Evolutionary conservation across 2,888 invertebrate species (phyloP).

Genomic region (Charanyca ferruginea): DNA sequence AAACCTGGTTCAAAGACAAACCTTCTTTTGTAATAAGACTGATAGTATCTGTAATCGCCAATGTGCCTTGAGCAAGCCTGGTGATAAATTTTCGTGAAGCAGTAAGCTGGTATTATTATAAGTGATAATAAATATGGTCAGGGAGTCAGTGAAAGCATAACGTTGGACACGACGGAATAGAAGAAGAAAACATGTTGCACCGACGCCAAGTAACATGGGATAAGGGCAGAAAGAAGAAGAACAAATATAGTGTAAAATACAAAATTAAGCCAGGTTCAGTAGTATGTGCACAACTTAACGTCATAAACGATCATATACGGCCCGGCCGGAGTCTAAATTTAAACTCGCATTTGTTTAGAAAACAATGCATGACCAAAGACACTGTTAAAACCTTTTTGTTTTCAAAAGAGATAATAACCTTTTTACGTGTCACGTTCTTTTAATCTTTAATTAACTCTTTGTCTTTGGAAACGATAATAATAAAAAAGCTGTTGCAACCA

Average conservation of each 20-base stretch:
- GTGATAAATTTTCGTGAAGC: no score
- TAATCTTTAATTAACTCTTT: constrained; percentile 66
- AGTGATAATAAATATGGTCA: no score
- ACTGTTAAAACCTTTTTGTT: constrained; percentile 66
- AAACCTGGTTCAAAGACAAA: no score
- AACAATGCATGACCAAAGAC: constrained; percentile 84
- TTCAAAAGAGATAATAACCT: constrained; percentile 49
- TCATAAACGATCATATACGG: constrained; percentile 59
- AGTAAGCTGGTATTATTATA: no score
- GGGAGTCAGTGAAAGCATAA: no score
- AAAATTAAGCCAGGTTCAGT: constrained; percentile 30
- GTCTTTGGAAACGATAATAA: constrained; percentile 54
- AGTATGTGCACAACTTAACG: constrained; percentile 26
- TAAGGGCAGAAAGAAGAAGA: no score
- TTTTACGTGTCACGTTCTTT: constrained; percentile 64
- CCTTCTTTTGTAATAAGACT: no score
- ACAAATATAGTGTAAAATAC: not conserved
- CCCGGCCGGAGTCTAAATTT: constrained; percentile 65
- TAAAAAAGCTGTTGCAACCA: constrained; percentile 36
- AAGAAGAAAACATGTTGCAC: no score
- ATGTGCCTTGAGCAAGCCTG: no score
- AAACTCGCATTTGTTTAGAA: constrained; percentile 79
- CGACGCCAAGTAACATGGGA: no score
- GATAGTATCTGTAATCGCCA: no score
- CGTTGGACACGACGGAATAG: no score